Conservation (phyloP, 2,888 invertebrate species). For the Hypomecis atomaria region DNA sequence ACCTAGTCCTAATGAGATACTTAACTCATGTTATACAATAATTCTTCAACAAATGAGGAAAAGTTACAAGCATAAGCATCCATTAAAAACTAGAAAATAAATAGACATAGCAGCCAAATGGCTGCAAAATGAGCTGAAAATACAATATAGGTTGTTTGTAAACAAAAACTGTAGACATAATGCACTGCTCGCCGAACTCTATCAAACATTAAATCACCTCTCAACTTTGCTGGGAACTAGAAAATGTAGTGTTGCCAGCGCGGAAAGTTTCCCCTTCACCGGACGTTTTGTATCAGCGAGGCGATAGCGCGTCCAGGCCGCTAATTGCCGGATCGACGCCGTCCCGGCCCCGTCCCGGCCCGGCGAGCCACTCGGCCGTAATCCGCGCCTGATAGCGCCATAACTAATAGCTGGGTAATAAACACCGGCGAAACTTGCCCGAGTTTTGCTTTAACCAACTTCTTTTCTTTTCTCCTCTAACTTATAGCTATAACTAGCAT, state of each 20-base stretch:
- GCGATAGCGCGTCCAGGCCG: conserved; percentile 10
- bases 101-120: no score
- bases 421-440: conserved; percentile 39
- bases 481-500: conserved; percentile 18
- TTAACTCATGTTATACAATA: no score
- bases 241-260: conserved; percentile 21
- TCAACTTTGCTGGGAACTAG: conserved; percentile 2
- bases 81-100: no score
- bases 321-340: conserved; percentile 26
- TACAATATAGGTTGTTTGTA: background rate
- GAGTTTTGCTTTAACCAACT: conserved; percentile 34
- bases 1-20: no score
- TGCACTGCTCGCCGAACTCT: background rate
- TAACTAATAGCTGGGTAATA: conserved; percentile 43
- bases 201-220: conserved; percentile 15
- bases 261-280: conserved; percentile 23
- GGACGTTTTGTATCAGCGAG: conserved; percentile 20
- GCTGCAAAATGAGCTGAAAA: background rate
- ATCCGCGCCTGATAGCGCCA: conserved; percentile 36
- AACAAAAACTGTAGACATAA: background rate
- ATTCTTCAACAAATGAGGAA: no score
- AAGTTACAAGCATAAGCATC: no score
- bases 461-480: conserved; percentile 24
- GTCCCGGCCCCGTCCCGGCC: conserved; percentile 6
- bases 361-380: conserved; percentile 27